phyloP scores from a whole-genome alignment of 2,888 invertebrate genomes.

The Torymus auratus region DNA sequence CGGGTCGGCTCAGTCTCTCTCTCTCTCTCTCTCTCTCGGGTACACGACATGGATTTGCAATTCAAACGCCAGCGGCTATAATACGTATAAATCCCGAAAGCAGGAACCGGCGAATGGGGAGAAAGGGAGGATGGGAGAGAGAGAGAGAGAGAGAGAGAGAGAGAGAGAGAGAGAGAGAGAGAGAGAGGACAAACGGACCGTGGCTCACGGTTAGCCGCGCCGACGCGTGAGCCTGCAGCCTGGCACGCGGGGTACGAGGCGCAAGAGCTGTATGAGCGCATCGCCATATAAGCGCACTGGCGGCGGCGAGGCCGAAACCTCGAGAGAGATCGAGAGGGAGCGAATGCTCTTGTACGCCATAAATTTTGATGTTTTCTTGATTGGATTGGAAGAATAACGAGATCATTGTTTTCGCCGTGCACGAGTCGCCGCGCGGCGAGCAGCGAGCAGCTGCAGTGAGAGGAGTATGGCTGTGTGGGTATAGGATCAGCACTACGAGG shows the following conservation, averaged over 20 bases:
- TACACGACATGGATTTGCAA: constrained; percentile 67
- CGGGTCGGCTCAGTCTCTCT: constrained; percentile 33
- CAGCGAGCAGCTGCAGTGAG: not conserved
- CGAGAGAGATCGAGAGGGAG: constrained; percentile 56
- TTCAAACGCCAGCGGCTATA: constrained; percentile 70
- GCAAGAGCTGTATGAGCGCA: constrained; percentile 16
- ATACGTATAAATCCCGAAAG: constrained; percentile 70
- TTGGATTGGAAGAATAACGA: constrained; percentile 68
- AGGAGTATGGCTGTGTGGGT: not conserved
- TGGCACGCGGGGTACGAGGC: constrained; percentile 1
- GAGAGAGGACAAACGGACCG: constrained; percentile 33
- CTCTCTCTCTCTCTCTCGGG: constrained; percentile 10
- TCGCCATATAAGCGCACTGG: constrained; percentile 44
- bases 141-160: constrained; percentile 14
- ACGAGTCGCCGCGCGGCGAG: not conserved
- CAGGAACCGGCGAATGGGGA: constrained; percentile 56
- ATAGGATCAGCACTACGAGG: constrained; percentile 11
- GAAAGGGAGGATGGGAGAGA: constrained; percentile 17
- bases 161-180: constrained; percentile 4
- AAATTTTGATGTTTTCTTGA: constrained; percentile 65
- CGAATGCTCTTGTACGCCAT: constrained; percentile 58
- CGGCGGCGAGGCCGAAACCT: constrained; percentile 43
- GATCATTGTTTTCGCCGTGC: constrained; percentile 66
- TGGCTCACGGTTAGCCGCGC: constrained; percentile 25
- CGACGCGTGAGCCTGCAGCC: too few relatives aligned